phyloP scores from a whole-genome alignment of 2,888 invertebrate genomes.

The Sicus ferrugineus region DNA sequence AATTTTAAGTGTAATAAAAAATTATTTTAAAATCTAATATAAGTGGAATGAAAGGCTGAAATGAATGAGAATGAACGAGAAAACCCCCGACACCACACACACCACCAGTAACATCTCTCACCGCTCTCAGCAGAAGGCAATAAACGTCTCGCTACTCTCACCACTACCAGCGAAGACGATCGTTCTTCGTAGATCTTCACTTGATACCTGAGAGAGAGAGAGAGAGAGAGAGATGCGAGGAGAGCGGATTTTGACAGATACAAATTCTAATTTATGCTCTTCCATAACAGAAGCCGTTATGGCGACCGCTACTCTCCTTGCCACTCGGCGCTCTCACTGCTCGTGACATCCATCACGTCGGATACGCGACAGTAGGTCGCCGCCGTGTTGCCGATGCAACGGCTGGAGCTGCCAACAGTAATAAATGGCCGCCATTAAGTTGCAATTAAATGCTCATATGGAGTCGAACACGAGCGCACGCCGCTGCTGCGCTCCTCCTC shows the following conservation, averaged over 20 bases:
- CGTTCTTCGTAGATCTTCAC: background rate
- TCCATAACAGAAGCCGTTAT: background rate
- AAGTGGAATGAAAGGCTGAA: no score
- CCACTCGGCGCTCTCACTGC: background rate
- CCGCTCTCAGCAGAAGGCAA: no score
- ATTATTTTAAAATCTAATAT: no score
- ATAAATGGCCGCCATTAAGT: slow-evolving; percentile 62
- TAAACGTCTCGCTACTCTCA: no score
- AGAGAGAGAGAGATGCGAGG: background rate
- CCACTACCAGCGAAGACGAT: no score
- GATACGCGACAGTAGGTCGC: background rate
- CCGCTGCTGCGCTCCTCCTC: slow-evolving; percentile 20
- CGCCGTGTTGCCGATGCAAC: background rate
- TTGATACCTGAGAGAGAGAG: background rate
- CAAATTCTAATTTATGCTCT: background rate
- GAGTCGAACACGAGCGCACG: slow-evolving; percentile 49
- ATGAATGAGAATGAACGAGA: no score
- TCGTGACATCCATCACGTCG: no score
- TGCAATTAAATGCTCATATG: slow-evolving; percentile 63
- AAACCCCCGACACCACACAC: no score
- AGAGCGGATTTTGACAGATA: background rate
- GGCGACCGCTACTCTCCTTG: no score
- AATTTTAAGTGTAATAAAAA: no score
- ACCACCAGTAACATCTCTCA: no score
- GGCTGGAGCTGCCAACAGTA: slow-evolving; percentile 44